phyloP scores from a whole-genome alignment of 2,888 invertebrate genomes.

The Xestobium rufovillosum region DNA sequence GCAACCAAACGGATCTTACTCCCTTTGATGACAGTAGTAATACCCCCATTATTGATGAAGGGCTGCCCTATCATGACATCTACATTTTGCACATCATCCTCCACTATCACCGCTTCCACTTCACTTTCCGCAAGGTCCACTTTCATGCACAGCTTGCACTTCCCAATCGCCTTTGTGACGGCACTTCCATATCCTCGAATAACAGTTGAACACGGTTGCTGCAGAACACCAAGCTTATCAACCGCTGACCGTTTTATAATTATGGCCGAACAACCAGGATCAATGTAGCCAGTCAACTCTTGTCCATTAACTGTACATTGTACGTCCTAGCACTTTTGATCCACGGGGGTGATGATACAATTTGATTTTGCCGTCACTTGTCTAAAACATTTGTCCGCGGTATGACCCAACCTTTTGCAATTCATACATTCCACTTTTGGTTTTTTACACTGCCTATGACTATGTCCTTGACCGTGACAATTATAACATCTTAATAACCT shows the following conservation, averaged over 20 bases:
- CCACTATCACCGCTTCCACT: not conserved
- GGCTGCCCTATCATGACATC: not conserved
- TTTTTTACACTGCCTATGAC: not conserved
- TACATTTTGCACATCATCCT: not conserved
- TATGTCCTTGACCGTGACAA: not conserved
- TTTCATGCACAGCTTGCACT: not conserved
- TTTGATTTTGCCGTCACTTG: not conserved
- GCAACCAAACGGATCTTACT: too few relatives aligned
- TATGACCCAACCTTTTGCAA: constrained; percentile 2
- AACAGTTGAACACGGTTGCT: not conserved
- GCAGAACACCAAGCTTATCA: not conserved
- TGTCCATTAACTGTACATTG: not conserved
- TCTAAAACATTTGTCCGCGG: not conserved
- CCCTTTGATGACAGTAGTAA: too few relatives aligned
- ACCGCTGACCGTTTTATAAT: not conserved
- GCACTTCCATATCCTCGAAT: not conserved
- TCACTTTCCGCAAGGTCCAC: not conserved
- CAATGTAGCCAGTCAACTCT: not conserved
- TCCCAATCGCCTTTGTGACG: not conserved
- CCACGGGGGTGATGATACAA: too few relatives aligned
- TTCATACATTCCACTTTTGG: not conserved
- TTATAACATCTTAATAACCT: not conserved
- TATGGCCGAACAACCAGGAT: not conserved
- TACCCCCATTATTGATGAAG: constrained; percentile 2
- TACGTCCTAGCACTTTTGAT: not conserved